Evolutionary conservation across 1,140 invertebrate genomes (phyloP).

Genomic region (Varroa destructor): DNA sequence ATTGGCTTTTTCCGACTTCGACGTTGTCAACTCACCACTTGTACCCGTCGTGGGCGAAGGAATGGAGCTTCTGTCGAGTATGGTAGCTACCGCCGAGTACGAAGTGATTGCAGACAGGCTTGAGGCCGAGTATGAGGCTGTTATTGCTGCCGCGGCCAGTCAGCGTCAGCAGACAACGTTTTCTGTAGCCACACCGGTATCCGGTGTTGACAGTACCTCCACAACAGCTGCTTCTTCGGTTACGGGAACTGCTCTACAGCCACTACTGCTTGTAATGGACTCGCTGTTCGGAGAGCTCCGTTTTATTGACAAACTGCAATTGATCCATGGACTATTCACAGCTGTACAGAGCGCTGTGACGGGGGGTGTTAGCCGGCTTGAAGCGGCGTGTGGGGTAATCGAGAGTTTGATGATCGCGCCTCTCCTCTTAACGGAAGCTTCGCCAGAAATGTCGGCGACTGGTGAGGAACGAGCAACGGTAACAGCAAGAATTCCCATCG

Average conservation of each 20-base stretch:
- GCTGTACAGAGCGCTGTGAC: neutral
- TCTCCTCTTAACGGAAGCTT: neutral
- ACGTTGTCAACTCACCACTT: constrained; percentile 7
- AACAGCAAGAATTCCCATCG: neutral
- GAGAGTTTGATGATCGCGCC: neutral
- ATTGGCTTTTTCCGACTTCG: constrained; percentile 13
- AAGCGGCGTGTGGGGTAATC: neutral
- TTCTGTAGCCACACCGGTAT: neutral
- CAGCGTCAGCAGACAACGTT: too few species aligned
- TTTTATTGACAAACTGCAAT: constrained; percentile 11
- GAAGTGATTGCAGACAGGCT: constrained; percentile 7
- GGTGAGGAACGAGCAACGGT: too few species aligned
- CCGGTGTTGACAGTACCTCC: neutral
- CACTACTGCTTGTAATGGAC: constrained; percentile 1
- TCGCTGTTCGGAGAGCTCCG: constrained; percentile 26
- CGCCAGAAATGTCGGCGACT: too few species aligned
- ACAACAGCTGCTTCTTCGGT: too few species aligned
- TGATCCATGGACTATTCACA: constrained; percentile 11
- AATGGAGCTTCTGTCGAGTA: constrained; percentile 24
- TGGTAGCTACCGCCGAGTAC: constrained; percentile 7
- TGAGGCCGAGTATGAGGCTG: constrained; percentile 19
- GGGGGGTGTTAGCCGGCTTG: constrained; percentile 1
- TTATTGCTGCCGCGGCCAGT: neutral
- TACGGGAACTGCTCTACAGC: neutral
- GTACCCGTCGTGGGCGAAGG: constrained; percentile 6